phyloP scores from a whole-genome alignment of 2,113 vertebrate genomes.

The Menura novaehollandiae region DNA sequence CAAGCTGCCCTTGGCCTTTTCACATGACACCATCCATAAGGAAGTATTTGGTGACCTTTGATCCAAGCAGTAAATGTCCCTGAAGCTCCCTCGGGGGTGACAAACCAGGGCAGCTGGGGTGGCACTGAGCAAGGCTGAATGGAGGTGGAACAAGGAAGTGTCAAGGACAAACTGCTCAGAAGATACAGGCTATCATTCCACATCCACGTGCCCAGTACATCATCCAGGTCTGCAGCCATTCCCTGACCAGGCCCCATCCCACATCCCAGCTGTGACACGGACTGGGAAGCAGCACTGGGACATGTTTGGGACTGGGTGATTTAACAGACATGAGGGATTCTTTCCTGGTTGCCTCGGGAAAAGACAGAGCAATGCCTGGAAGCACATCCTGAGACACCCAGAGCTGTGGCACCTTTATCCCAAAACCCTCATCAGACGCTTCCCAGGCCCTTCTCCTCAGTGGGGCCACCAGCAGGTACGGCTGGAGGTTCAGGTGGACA shows the following conservation, averaged over 20 bases:
- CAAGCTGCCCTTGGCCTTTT: accelerated
- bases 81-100: background rate
- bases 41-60: background rate
- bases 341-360: accelerated
- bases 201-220: accelerated
- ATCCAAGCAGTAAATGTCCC: background rate
- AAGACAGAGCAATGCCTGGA: no score
- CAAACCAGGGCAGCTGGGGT: background rate
- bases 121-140: background rate
- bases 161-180: background rate
- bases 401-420: no score
- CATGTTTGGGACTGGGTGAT: accelerated
- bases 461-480: accelerated
- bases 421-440: accelerated
- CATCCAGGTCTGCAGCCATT: accelerated
- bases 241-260: background rate
- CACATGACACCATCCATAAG: accelerated
- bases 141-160: accelerated
- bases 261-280: accelerated
- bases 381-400: accelerated
- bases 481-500: background rate
- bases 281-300: background rate
- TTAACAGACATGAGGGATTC: accelerated
- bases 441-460: background rate
- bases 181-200: accelerated